These are phyloP conservation scores for Thrips palmi DNA, from an alignment of 1,140 invertebrate species.

Conservation along the genomic window DNA sequence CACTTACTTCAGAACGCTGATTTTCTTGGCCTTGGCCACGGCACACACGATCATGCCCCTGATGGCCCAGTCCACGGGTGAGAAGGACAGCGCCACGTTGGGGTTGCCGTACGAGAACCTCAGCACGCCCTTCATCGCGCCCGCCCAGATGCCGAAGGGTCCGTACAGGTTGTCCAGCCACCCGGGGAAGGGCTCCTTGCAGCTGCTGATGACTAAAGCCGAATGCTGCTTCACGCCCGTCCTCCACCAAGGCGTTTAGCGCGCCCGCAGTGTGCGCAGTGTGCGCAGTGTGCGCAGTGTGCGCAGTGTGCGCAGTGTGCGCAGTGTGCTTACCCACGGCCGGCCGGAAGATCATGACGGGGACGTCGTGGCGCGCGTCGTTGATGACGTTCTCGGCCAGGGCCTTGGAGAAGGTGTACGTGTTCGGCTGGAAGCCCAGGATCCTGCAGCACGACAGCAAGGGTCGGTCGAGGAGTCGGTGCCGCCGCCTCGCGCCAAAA, in stretches of 20 bases:
- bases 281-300: too few relatives aligned
- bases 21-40: constrained; percentile 50
- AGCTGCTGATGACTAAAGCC: constrained; percentile 38
- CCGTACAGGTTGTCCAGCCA: constrained; percentile 94
- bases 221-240: too few relatives aligned
- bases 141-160: constrained; percentile 41
- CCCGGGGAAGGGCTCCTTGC: constrained; percentile 52
- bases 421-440: constrained; percentile 41
- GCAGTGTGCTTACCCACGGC: constrained; percentile 27
- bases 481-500: neutral
- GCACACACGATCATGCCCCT: constrained; percentile 60
- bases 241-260: too few relatives aligned
- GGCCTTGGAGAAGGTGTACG: constrained; percentile 47
- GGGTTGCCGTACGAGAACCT: constrained; percentile 34
- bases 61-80: constrained; percentile 60
- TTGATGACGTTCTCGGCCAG: constrained; percentile 38
- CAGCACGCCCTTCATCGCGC: constrained; percentile 40
- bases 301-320: too few relatives aligned
- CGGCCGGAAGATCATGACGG: constrained; percentile 32
- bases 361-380: constrained; percentile 31
- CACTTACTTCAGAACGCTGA: constrained; percentile 15
- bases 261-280: too few relatives aligned
- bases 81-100: constrained; percentile 41
- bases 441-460: constrained; percentile 26
- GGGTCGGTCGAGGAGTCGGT: neutral